Evolutionary conservation across 2,797 vertebrate genomes (phyloP), one percentile per base, ranked within the genome.

Genomic region (Pangasius mekongensis): DNA sequence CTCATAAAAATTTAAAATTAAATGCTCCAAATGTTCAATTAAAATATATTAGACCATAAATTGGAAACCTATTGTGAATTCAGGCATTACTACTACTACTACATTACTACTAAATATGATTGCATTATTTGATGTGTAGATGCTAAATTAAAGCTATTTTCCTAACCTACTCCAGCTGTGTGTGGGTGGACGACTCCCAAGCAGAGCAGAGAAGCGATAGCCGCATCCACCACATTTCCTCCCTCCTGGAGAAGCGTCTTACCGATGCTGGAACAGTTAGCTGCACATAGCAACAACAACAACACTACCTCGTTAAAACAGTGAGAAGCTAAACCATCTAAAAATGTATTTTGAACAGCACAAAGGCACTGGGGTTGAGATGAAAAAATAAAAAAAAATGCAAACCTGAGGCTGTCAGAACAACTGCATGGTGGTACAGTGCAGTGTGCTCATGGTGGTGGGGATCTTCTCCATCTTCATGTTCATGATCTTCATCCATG

Each of bases 131-230:
- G 18, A 77, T 89, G 80, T 77, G 47, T 47, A 43, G 62, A 82
- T 89, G 78, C 39, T 87, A 73, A 87, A 64, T 74, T 10, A 24
- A 69, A 47, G 43, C 47, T 84, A 78, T 30, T 43, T 67, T 62
- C 84, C 95, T 93, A 86, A 96, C 96, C 96, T 90, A 96, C 78
- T 73, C 95, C 94, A 7, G 94, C 92, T 62, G 92, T 80, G 2
- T 96, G 96, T 85, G 96, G 95, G 69, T 96, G 95, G 3, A 96
- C 93, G 74, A 96, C 94, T 0, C 93, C 92, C 64, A 96, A 91
- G 87, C 95, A 96, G 81, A 96, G 73, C 56, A 95, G 92, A 0
- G 95, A 92, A 78, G 92, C 94, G 8, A 96, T 91, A 22, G 94
- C 95, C 0, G 95, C 96, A 36, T 96, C 95, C n/a, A 96, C 93